Percentiles rank a stretch among this genome's conserved stretches.
These are phyloP conservation scores for Trialeurodes vaporariorum DNA, from an alignment of 1,140 invertebrate species.

Conservation along the genomic window DNA sequence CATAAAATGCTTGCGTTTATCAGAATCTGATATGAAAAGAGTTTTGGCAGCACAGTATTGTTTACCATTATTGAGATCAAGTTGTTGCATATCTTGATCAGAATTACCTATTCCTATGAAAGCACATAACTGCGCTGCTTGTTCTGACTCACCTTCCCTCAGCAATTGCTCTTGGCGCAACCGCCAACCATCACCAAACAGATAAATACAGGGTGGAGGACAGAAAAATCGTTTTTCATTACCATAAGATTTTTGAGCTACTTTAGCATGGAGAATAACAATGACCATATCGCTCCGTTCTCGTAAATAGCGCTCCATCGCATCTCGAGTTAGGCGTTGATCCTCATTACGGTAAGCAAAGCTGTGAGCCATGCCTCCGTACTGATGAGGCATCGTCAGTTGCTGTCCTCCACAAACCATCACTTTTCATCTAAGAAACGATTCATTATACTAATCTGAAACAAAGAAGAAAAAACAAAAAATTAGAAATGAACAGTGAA, in stretches of 20 bases:
- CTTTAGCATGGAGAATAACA: conserved; percentile 96
- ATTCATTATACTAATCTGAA: not conserved
- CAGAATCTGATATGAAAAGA: conserved; percentile 96
- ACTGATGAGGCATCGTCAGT: conserved; percentile 59
- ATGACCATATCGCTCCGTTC: conserved; percentile 93
- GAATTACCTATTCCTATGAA: conserved; percentile 98
- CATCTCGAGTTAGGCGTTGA: conserved; percentile 76
- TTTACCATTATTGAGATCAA: conserved; percentile 77
- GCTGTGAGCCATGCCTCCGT: conserved; percentile 52
- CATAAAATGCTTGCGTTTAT: conserved; percentile 99
- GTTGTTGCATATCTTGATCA: conserved; percentile 97
- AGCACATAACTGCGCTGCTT: conserved; percentile 84
- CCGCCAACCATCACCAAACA: conserved; percentile 95
- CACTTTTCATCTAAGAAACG: not conserved
- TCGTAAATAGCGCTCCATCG: conserved; percentile 90
- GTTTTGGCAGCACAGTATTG: conserved; percentile 99
- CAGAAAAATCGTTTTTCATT: conserved; percentile 99
- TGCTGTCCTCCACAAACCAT: conserved; percentile 7
- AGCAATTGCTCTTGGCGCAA: conserved; percentile 83
- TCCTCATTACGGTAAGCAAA: conserved; percentile 68
- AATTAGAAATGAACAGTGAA: no score
- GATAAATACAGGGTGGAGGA: conserved; percentile 97
- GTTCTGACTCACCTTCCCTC: conserved; percentile 75
- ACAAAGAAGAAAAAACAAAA: not conserved
- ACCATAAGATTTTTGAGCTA: conserved; percentile 98